A percentile compares a stretch with the other conserved stretches of the same genome.
phyloP scores from a whole-genome alignment of 2,797 vertebrate genomes.

The Hipposideros larvatus region DNA sequence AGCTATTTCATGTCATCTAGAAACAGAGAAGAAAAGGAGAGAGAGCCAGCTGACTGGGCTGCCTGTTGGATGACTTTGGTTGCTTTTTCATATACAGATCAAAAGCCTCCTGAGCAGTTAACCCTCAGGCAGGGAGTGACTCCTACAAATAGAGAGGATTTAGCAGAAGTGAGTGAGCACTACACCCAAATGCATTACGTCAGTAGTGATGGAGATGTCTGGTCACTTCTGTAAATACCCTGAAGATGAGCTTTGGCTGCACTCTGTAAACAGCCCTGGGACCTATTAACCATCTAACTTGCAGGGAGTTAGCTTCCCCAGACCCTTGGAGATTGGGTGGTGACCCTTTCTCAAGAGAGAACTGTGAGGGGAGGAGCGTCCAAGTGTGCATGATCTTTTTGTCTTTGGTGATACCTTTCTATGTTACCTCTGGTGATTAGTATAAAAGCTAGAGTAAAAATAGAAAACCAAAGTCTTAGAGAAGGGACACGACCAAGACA shows the following conservation, averaged over 20 bases:
- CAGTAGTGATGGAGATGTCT: constrained; percentile 23
- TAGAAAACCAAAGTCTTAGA: not conserved
- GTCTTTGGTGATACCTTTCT: not conserved
- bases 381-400: not conserved
- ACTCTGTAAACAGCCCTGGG: not conserved
- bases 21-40: constrained; percentile 39
- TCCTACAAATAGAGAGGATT: constrained; percentile 9
- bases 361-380: not conserved
- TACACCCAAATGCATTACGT: not conserved
- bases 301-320: not conserved
- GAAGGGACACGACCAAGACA: constrained; percentile 19
- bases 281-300: not conserved
- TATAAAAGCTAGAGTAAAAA: not conserved
- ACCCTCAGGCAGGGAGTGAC: constrained; percentile 57
- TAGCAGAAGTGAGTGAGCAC: not conserved
- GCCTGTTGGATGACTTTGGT: not conserved
- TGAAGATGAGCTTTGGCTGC: not conserved
- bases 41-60: not conserved
- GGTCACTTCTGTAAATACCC: not conserved
- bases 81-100: constrained; percentile 63
- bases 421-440: not conserved
- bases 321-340: not conserved
- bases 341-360: not conserved
- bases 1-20: constrained; percentile 31
- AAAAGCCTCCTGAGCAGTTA: constrained; percentile 64